phyloP scores from a whole-genome alignment of 2,888 invertebrate genomes.

The Ophion obscuratus region DNA sequence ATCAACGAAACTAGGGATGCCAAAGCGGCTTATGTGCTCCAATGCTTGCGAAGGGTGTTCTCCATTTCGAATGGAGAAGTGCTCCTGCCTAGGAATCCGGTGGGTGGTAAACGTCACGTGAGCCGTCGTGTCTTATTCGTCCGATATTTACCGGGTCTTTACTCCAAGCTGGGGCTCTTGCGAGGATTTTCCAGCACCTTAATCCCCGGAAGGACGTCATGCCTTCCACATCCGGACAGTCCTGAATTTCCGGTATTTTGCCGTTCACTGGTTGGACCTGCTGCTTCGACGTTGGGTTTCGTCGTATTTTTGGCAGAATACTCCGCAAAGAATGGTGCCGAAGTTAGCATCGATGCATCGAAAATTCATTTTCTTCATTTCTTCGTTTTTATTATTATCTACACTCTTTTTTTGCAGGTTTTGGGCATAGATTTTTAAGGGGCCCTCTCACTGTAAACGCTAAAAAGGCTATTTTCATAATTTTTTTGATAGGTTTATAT shows the following conservation, averaged over 20 bases:
- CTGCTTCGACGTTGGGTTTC: not conserved
- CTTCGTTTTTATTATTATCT: too few relatives aligned
- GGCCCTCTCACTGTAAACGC: too few relatives aligned
- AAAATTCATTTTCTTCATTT: too few relatives aligned
- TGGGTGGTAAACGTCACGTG: slow-evolving; percentile 15
- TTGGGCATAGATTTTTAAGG: too few relatives aligned
- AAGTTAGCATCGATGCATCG: too few relatives aligned
- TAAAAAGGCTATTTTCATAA: too few relatives aligned
- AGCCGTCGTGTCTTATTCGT: not conserved
- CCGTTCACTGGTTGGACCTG: not conserved
- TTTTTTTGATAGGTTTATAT: too few relatives aligned
- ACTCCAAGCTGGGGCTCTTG: not conserved
- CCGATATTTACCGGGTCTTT: slow-evolving; percentile 11
- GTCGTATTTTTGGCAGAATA: not conserved
- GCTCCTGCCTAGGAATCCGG: slow-evolving; percentile 17
- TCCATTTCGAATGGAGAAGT: not conserved
- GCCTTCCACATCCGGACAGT: not conserved
- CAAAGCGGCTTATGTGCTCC: slow-evolving; percentile 61
- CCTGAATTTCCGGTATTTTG: not conserved
- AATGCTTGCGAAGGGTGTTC: slow-evolving; percentile 35
- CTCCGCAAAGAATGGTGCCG: not conserved
- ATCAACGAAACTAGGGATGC: slow-evolving; percentile 38
- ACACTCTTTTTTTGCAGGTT: too few relatives aligned
- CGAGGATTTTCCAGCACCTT: slow-evolving; percentile 14
- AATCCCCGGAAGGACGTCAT: not conserved